Evolutionary conservation across 2,888 invertebrate genomes (phyloP).

Genomic region (Atethmia centrago): DNA sequence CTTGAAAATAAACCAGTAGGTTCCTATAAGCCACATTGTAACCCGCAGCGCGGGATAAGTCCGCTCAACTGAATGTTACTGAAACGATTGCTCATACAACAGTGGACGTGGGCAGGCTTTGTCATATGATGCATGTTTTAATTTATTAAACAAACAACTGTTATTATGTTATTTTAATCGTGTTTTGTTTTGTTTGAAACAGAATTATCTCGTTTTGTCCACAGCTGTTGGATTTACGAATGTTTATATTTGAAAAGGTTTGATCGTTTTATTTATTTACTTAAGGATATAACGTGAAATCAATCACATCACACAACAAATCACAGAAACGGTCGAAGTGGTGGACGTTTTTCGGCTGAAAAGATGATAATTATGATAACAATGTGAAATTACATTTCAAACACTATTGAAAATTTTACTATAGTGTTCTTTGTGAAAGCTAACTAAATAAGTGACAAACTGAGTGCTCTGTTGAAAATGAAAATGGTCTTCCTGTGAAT

Average conservation of each 20-base stretch:
- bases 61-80: background rate
- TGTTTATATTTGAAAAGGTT: background rate
- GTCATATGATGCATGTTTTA: constrained; percentile 36
- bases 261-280: background rate
- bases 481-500: background rate
- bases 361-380: too few relatives aligned
- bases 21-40: constrained; percentile 2
- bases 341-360: too few relatives aligned
- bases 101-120: constrained; percentile 1
- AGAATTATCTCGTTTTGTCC: constrained; percentile 6
- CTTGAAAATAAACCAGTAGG: constrained; percentile 18
- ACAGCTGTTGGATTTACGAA: background rate
- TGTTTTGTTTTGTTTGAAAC: constrained; percentile 14
- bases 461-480: background rate
- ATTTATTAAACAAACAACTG: constrained; percentile 33
- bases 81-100: background rate
- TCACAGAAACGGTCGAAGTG: too few relatives aligned
- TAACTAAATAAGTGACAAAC: background rate
- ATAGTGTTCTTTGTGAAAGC: background rate
- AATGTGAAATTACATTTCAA: too few relatives aligned
- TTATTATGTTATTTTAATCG: constrained; percentile 13
- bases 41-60: constrained; percentile 1
- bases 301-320: too few relatives aligned
- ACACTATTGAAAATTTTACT: too few relatives aligned
- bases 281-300: too few relatives aligned